These are phyloP conservation scores for Nephrotoma flavescens DNA, from an alignment of 2,888 invertebrate genomes.

Conservation along the genomic window DNA sequence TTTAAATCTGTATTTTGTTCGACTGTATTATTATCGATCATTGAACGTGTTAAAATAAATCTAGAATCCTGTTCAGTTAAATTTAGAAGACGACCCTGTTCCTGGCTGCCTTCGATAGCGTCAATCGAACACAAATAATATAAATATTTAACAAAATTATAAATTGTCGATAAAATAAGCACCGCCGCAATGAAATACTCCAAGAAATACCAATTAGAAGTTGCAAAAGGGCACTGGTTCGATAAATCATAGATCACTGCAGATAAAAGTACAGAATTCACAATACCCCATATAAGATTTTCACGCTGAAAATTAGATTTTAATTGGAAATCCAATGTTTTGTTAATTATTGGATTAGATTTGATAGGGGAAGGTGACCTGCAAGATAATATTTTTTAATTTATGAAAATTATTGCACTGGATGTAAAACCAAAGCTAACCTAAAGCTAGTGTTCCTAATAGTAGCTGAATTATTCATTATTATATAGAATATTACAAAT, in stretches of 20 bases:
- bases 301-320: constrained; percentile 19
- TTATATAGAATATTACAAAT: not conserved
- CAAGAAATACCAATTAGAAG: constrained; percentile 26
- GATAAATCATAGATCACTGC: constrained; percentile 23
- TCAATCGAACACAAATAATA: constrained; percentile 27
- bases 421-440: not conserved
- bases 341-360: constrained; percentile 18
- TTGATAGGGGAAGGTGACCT: constrained; percentile 16
- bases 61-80: constrained; percentile 27
- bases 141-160: constrained; percentile 36
- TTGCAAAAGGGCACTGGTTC: constrained; percentile 20
- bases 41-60: not conserved
- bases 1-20: not conserved
- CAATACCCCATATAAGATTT: constrained; percentile 24
- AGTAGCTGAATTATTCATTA: not conserved
- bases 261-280: constrained; percentile 21
- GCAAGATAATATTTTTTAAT: not conserved
- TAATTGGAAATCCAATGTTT: constrained; percentile 21
- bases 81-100: constrained; percentile 38
- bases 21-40: not conserved
- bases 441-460: not conserved
- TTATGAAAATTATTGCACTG: not conserved
- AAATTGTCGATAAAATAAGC: constrained; percentile 35
- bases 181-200: constrained; percentile 33
- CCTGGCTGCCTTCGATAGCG: constrained; percentile 34